These are phyloP conservation scores for Andricus grossulariae DNA, from an alignment of 1,140 invertebrate genomes.

Conservation along the genomic window DNA sequence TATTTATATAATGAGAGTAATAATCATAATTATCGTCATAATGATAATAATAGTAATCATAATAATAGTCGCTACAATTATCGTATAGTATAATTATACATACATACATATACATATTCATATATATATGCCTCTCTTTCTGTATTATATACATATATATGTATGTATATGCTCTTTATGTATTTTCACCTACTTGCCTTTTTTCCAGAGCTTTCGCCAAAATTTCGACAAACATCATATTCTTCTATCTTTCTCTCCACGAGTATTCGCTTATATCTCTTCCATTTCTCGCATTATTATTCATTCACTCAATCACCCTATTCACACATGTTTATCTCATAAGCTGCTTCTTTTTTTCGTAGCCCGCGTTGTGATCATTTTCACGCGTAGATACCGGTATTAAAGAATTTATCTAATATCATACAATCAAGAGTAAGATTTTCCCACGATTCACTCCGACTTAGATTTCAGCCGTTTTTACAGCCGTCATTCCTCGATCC, in stretches of 20 bases:
- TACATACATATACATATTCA: slow-evolving; percentile 71
- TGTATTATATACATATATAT: slow-evolving; percentile 69
- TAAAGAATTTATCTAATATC: slow-evolving; percentile 70
- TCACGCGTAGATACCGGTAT: slow-evolving; percentile 56
- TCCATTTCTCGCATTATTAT: slow-evolving; percentile 33
- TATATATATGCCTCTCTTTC: slow-evolving; percentile 57
- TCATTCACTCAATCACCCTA: slow-evolving; percentile 44
- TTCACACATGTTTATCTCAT: slow-evolving; percentile 43
- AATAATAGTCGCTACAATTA: slow-evolving; percentile 66
- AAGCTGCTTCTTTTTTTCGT: slow-evolving; percentile 45
- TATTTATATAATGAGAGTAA: slow-evolving; percentile 64
- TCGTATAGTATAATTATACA: slow-evolving; percentile 68
- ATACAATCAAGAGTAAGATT: slow-evolving; percentile 65
- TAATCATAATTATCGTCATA: slow-evolving; percentile 62
- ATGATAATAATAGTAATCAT: slow-evolving; percentile 71
- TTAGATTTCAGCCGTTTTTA: neutral
- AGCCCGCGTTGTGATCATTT: slow-evolving; percentile 42
- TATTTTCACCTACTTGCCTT: slow-evolving; percentile 48
- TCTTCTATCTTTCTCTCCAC: slow-evolving; percentile 36
- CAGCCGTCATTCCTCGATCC: neutral
- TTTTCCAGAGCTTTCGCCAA: slow-evolving; percentile 31
- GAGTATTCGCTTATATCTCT: slow-evolving; percentile 31
- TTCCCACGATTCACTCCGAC: neutral
- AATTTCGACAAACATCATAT: slow-evolving; percentile 34
- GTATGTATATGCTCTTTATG: slow-evolving; percentile 60